phyloP scores from a whole-genome alignment of 1,140 invertebrate genomes.

The Drosophila ercepeae region DNA sequence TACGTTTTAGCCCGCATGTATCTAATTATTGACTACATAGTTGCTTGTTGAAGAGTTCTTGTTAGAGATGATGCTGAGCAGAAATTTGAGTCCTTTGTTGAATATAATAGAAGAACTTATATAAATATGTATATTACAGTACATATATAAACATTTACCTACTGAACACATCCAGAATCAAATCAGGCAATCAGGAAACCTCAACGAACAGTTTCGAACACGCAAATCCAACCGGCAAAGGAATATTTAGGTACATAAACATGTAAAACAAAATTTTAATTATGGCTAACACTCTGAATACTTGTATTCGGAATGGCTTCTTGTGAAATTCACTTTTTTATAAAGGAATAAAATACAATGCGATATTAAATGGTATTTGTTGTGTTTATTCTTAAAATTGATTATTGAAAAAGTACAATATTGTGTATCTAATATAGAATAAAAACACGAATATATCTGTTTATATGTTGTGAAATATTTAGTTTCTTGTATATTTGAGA shows the following conservation, averaged over 20 bases:
- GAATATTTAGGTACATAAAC: slow-evolving; percentile 47
- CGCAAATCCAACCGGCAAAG: slow-evolving; percentile 32
- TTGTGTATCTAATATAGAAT: no score
- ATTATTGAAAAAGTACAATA: no score
- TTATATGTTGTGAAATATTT: no score
- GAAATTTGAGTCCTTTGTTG: slow-evolving; percentile 74
- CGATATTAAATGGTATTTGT: slow-evolving; percentile 67
- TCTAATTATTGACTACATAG: slow-evolving; percentile 71
- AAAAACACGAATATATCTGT: no score
- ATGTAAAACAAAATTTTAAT: slow-evolving; percentile 25
- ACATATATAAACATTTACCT: slow-evolving; percentile 53
- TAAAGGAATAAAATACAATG: slow-evolving; percentile 63
- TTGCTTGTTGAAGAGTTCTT: slow-evolving; percentile 78
- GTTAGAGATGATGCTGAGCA: slow-evolving; percentile 59
- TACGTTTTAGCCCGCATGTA: slow-evolving; percentile 44
- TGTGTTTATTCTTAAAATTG: no score
- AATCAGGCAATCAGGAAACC: slow-evolving; percentile 78
- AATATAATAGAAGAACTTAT: slow-evolving; percentile 55
- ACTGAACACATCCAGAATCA: slow-evolving; percentile 48
- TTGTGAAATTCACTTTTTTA: slow-evolving; percentile 80
- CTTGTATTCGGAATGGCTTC: slow-evolving; percentile 58
- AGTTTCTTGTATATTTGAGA: no score
- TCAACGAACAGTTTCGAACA: slow-evolving; percentile 68
- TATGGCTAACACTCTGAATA: slow-evolving; percentile 10
- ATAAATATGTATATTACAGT: slow-evolving; percentile 55